Conservation (phyloP, 2,888 invertebrate species). For the Acanthosepion esculentum region DNA sequence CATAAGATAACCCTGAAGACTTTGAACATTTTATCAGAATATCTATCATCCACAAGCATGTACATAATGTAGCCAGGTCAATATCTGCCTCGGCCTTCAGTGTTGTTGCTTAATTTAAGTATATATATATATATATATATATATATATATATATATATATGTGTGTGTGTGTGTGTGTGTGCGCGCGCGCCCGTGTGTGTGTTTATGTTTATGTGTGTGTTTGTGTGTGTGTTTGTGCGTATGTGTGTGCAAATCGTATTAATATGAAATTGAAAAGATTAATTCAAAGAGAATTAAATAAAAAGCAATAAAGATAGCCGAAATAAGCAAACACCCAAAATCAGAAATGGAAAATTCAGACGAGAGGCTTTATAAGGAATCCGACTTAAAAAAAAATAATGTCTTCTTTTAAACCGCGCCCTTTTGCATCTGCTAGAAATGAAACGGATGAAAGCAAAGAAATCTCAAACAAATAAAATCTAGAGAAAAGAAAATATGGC, state of each 20-base stretch:
- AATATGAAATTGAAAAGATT: neutral
- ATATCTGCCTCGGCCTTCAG: no score
- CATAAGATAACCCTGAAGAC: no score
- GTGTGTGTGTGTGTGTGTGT: neutral
- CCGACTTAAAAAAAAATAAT: neutral
- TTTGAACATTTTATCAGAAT: no score
- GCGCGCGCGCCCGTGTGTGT: no score
- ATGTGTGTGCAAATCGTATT: no score
- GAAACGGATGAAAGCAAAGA: neutral
- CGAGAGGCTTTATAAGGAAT: neutral
- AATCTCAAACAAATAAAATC: neutral
- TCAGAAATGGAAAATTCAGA: constrained; percentile 5
- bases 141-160: neutral
- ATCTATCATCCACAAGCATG: no score
- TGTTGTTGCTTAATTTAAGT: no score
- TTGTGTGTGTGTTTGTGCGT: neutral
- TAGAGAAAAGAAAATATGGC: neutral
- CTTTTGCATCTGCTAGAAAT: neutral
- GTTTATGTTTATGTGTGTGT: no score
- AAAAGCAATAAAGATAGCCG: neutral
- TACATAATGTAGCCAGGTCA: no score
- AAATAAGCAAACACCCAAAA: neutral
- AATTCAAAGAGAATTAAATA: neutral
- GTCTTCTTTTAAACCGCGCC: neutral
- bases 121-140: neutral